Evolutionary conservation across 1,140 invertebrate genomes (phyloP).

Genomic region (Pentalonia nigronervosa): DNA sequence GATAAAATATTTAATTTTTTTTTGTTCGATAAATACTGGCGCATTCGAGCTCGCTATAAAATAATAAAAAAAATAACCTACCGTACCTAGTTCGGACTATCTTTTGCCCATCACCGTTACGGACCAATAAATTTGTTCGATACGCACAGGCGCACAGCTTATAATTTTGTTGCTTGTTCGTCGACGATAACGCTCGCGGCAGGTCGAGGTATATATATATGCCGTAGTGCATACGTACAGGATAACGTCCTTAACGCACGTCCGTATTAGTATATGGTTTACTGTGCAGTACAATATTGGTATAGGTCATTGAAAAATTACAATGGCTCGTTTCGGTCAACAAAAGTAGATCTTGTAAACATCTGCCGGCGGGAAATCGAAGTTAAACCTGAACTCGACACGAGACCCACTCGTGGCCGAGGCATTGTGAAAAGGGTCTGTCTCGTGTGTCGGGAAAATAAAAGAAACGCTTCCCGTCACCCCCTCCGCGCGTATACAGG

Average conservation of each 20-base stretch:
- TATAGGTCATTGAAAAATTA: slow-evolving; percentile 43
- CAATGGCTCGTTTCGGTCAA: slow-evolving; percentile 8
- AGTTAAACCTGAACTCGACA: slow-evolving; percentile 19
- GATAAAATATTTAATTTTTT: background rate
- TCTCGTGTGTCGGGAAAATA: background rate
- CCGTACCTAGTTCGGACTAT: background rate
- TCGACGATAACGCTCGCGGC: background rate
- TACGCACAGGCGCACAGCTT: background rate
- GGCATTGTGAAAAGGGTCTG: slow-evolving; percentile 33
- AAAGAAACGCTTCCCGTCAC: background rate
- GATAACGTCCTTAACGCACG: background rate
- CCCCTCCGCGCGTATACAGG: background rate
- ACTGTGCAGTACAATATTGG: background rate
- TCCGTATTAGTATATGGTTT: background rate
- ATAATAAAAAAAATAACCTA: background rate
- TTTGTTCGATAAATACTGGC: background rate
- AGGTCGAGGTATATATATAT: background rate
- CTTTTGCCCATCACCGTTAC: background rate
- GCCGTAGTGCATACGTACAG: background rate
- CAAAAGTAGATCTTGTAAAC: slow-evolving; percentile 26
- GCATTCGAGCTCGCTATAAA: background rate
- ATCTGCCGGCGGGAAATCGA: slow-evolving; percentile 24
- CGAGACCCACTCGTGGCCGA: background rate
- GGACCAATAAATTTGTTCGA: background rate
- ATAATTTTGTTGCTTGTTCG: background rate